These are phyloP conservation scores for Malacoctenus gilli DNA, from an alignment of 2,797 vertebrate genomes.

Conservation along the genomic window DNA sequence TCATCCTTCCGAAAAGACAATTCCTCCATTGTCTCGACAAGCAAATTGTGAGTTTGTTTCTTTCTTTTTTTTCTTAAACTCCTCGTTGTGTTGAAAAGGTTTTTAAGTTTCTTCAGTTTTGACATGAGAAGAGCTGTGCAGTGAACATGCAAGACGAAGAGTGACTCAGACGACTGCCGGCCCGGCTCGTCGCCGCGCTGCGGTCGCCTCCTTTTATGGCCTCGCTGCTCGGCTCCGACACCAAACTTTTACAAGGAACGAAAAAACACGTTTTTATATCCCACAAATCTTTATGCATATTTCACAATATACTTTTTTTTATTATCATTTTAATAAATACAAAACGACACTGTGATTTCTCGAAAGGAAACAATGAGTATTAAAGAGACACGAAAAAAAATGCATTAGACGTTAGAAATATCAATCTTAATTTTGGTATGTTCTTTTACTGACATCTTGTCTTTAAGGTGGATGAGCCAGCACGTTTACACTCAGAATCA, in stretches of 20 bases:
- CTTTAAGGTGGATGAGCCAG: constrained; percentile 80
- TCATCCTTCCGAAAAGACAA: constrained; percentile 72
- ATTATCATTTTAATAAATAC: constrained; percentile 90
- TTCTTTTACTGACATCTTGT: constrained; percentile 85
- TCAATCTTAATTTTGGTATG: constrained; percentile 86
- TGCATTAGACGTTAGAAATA: constrained; percentile 84
- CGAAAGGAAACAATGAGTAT: constrained; percentile 82
- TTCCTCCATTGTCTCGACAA: constrained; percentile 66
- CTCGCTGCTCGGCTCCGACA: constrained; percentile 68
- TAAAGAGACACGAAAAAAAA: constrained; percentile 85
- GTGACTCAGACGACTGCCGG: constrained; percentile 64
- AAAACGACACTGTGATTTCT: constrained; percentile 85
- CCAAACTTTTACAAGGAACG: constrained; percentile 70
- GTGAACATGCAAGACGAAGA: constrained; percentile 80
- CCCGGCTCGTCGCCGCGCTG: constrained; percentile 45
- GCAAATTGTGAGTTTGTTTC: constrained; percentile 59
- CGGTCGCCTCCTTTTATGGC: constrained; percentile 67
- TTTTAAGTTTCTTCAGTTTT: constrained; percentile 57
- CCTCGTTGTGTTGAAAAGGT: constrained; percentile 56
- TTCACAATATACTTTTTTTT: constrained; percentile 88
- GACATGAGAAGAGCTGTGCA: constrained; percentile 73
- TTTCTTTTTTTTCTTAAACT: no score
- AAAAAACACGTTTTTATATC: constrained; percentile 79
- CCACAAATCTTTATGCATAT: constrained; percentile 85
- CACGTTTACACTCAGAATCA: constrained; percentile 71